phyloP scores from a whole-genome alignment of 2,113 vertebrate species.

The Machaerirhynchus nigripectus region DNA sequence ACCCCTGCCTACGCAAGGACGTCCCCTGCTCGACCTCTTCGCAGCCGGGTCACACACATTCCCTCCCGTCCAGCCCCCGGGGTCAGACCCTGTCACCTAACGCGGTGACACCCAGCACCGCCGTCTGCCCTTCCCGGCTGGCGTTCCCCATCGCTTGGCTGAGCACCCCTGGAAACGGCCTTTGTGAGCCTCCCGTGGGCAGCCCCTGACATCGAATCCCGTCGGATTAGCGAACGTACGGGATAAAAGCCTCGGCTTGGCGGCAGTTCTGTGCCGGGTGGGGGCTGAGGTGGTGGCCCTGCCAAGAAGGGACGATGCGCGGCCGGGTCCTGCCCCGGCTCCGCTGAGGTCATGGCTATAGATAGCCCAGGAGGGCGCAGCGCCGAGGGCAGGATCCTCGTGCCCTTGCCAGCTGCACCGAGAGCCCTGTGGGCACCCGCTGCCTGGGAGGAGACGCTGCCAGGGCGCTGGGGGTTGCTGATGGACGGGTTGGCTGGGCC shows the following conservation, averaged over 20 bases:
- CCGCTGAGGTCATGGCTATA: conserved; percentile 44
- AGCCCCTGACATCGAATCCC: conserved; percentile 21
- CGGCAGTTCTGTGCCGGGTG: not conserved
- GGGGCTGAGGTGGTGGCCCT: not conserved
- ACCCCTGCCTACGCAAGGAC: not conserved
- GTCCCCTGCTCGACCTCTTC: not conserved
- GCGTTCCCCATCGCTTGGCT: not conserved
- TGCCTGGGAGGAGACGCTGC: not conserved
- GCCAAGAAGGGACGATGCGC: not conserved
- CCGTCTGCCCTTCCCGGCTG: not conserved
- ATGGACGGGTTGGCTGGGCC: not conserved
- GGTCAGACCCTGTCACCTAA: not conserved
- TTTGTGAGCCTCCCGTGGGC: not conserved
- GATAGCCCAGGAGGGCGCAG: not conserved
- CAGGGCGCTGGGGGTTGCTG: not conserved
- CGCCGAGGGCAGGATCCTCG: not conserved
- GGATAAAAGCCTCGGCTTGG: conserved; percentile 9
- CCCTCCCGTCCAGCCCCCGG: not conserved
- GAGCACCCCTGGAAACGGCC: not conserved
- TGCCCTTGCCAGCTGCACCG: not conserved
- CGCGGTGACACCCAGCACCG: not conserved
- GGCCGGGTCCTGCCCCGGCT: not conserved
- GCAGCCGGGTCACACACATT: not conserved
- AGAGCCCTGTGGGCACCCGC: not conserved
- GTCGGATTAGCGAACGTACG: not conserved